phyloP scores from a whole-genome alignment of 2,888 invertebrate species.

The Sinotaia quadrata region DNA sequence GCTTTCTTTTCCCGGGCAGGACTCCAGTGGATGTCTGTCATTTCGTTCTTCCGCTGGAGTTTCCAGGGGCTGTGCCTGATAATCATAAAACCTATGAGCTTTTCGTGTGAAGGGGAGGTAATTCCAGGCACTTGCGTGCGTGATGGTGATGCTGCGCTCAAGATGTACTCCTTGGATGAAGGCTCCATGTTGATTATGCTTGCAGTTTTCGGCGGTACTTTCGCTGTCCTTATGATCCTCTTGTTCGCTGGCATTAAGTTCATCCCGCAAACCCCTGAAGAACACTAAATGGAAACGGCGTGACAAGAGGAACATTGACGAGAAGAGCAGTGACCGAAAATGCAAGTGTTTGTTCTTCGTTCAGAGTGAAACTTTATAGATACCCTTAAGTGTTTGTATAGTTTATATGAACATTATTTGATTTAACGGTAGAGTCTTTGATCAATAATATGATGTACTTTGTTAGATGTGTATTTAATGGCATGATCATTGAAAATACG shows the following conservation, averaged over 20 bases:
- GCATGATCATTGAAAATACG: too few species aligned
- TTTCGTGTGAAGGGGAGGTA: slow-evolving; percentile 44
- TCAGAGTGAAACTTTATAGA: too few species aligned
- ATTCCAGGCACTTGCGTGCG: slow-evolving; percentile 45
- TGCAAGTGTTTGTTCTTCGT: too few species aligned
- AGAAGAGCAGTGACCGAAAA: too few species aligned
- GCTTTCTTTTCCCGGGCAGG: too few species aligned
- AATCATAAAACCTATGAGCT: slow-evolving; percentile 52
- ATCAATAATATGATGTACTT: too few species aligned
- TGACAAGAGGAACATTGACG: too few species aligned
- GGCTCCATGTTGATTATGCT: slow-evolving; percentile 48
- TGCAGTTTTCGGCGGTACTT: slow-evolving; percentile 45
- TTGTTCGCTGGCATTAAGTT: slow-evolving; percentile 53
- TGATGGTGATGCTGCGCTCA: slow-evolving; percentile 53
- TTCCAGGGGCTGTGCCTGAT: slow-evolving; percentile 58
- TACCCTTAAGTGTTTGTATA: too few species aligned
- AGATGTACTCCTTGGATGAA: slow-evolving; percentile 51
- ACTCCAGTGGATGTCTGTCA: slow-evolving; percentile 56
- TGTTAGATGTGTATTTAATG: too few species aligned
- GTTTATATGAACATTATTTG: too few species aligned
- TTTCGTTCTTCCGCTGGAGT: slow-evolving; percentile 64
- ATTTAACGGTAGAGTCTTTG: too few species aligned
- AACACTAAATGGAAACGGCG: too few species aligned
- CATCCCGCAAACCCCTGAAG: slow-evolving; percentile 62
- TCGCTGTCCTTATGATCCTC: slow-evolving; percentile 48